Evolutionary conservation across 2,797 vertebrate genomes (phyloP), one percentile per base, ranked within the genome.

Genomic region (Taeniopygia guttata): DNA sequence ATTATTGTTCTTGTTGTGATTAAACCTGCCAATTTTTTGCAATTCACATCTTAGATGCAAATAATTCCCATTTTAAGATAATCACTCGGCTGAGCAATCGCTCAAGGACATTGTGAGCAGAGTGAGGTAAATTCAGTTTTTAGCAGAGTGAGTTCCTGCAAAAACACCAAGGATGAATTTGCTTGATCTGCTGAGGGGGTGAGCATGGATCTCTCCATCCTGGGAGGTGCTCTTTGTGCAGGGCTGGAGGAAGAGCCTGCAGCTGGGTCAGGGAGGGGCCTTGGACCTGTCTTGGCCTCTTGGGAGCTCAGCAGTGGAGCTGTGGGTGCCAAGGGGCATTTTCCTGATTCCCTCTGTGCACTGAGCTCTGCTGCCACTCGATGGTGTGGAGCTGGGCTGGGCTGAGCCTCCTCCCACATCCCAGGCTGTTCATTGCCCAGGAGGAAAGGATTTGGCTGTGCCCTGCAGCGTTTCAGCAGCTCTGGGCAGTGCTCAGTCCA

Each of bases 1-100:
- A 7, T 85, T 84, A 81, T 68, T 89, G 55, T 90, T 93, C 85
- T 76, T 67, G 60, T 76, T 77, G 75, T 83, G 75, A 89, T 95
- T 94, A 96, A 93, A 92, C 91, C 87, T 89, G 87, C 91, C 90
- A 83, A 56, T 95, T 96, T 69, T 81, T 93, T 74, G 56, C 81
- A 74, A 25, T 93, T 90, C 87, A 64, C 56, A 58, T 62, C 81
- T 87, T 34, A 36, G 78, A 78, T 87, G 67, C 70, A 78, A 63
- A 83, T 49, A 63, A 52, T 85, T 94, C 77, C 55, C 46, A 42
- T 10, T 94, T 72, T 58, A 51, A 85, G 80, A 87, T 84, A 84
- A 58, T 29, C 30, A 46, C 42, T 69, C 14, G 13, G 76, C 69
- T 92, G 87, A 92, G 89, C 51, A 42, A 6, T 82, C 26, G 48